phyloP scores from a whole-genome alignment of 1,140 invertebrate species.

The Camponotus floridanus region DNA sequence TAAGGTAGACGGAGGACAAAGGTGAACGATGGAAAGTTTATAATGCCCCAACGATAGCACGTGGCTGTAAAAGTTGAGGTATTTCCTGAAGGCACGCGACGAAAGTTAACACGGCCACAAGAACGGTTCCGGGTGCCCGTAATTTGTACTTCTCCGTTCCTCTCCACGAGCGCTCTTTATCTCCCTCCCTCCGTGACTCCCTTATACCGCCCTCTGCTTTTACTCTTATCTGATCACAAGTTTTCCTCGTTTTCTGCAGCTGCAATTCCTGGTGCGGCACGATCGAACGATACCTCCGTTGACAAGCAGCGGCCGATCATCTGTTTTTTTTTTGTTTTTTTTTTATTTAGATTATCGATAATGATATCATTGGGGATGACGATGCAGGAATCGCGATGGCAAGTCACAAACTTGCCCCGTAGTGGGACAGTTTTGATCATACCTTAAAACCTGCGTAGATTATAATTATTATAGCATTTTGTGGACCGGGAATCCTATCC shows the following conservation, averaged over 20 bases:
- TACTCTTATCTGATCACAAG: slow-evolving; percentile 74
- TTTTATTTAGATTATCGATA: slow-evolving; percentile 63
- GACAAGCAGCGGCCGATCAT: slow-evolving; percentile 64
- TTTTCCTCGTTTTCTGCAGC: slow-evolving; percentile 76
- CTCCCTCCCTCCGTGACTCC: slow-evolving; percentile 64
- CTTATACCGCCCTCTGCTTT: slow-evolving; percentile 62
- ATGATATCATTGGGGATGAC: slow-evolving; percentile 64
- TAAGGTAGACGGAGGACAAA: slow-evolving; percentile 54
- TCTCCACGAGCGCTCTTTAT: slow-evolving; percentile 54
- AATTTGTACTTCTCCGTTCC: slow-evolving; percentile 68
- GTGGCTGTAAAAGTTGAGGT: slow-evolving; percentile 74
- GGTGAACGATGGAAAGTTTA: slow-evolving; percentile 74
- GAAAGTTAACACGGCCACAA: slow-evolving; percentile 75
- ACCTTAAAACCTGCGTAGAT: not conserved
- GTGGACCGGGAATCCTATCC: not conserved
- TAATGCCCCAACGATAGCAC: slow-evolving; percentile 72
- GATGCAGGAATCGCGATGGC: slow-evolving; percentile 50
- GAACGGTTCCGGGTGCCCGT: slow-evolving; percentile 75
- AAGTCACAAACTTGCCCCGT: slow-evolving; percentile 25
- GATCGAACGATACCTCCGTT: slow-evolving; percentile 65
- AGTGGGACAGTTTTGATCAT: not conserved
- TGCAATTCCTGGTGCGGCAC: slow-evolving; percentile 70
- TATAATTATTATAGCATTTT: slow-evolving; percentile 17
- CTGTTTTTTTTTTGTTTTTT: slow-evolving; percentile 7
- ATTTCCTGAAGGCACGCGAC: slow-evolving; percentile 75